phyloP scores from a whole-genome alignment of 53 echinoderm and acorn worm species.

The Apostichopus leukothele region DNA sequence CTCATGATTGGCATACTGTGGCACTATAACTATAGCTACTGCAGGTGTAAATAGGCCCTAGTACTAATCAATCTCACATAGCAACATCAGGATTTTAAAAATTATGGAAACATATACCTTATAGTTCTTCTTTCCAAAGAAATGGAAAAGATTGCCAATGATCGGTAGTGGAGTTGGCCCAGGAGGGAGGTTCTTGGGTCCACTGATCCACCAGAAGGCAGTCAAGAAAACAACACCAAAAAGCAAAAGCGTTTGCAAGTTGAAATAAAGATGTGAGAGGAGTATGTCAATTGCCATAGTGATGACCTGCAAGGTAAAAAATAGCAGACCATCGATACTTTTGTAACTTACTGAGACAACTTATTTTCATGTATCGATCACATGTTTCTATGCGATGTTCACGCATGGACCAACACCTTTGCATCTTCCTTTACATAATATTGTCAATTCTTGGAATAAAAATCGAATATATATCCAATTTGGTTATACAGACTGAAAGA shows the following conservation, averaged over 20 bases:
- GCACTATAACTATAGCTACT: too few relatives aligned
- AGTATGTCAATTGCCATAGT: conserved; percentile 12
- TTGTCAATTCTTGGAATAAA: too few relatives aligned
- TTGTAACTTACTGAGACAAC: not conserved
- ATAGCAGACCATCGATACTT: not conserved
- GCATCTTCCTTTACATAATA: too few relatives aligned
- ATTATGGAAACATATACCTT: not conserved
- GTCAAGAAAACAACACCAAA: conserved; percentile 34
- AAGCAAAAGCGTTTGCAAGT: not conserved
- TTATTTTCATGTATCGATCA: conserved; percentile 14
- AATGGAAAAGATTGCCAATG: conserved; percentile 28
- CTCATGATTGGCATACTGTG: too few relatives aligned
- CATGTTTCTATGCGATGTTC: conserved; percentile 7
- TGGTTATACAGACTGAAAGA: too few relatives aligned
- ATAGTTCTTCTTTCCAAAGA: conserved; percentile 23
- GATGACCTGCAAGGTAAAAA: conserved; percentile 9
- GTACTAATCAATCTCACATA: too few relatives aligned
- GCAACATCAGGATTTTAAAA: too few relatives aligned
- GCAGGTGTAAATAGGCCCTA: too few relatives aligned
- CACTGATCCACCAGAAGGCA: not conserved
- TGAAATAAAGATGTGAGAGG: not conserved
- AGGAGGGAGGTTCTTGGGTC: conserved; percentile 28
- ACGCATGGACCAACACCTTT: not conserved
- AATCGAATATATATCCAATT: too few relatives aligned
- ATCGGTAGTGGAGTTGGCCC: conserved; percentile 24